Evolutionary conservation across 2,888 invertebrate genomes (phyloP).

Genomic region (Acanthacorydalis orientalis): DNA sequence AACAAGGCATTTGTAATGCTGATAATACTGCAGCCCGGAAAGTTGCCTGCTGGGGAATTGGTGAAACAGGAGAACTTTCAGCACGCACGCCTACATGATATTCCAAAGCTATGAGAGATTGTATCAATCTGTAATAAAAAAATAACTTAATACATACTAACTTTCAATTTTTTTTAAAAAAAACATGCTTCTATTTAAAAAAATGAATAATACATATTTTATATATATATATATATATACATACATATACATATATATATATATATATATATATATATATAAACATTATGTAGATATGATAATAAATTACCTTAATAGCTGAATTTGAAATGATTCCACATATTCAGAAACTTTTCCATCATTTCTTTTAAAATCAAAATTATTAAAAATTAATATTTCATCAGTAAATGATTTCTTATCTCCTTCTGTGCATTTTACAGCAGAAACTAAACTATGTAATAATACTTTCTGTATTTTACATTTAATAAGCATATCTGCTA

Average conservation of each 20-base stretch:
- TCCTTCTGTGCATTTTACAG: slow-evolving; percentile 44
- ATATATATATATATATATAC: too few species aligned
- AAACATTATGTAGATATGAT: neutral
- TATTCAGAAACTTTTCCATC: slow-evolving; percentile 41
- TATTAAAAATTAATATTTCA: slow-evolving; percentile 56
- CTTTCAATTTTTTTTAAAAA: too few species aligned
- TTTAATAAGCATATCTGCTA: slow-evolving; percentile 52
- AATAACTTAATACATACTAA: too few species aligned
- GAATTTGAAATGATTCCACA: slow-evolving; percentile 51
- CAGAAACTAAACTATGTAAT: slow-evolving; percentile 63
- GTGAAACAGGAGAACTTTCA: slow-evolving; percentile 43
- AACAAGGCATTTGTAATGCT: slow-evolving; percentile 52
- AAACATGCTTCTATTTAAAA: too few species aligned
- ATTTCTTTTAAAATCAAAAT: slow-evolving; percentile 36
- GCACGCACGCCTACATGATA: slow-evolving; percentile 42
- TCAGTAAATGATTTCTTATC: slow-evolving; percentile 46
- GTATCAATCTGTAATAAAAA: slow-evolving; percentile 34
- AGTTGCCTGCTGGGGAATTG: slow-evolving; percentile 66
- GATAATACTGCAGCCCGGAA: slow-evolving; percentile 63
- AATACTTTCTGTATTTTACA: slow-evolving; percentile 74
- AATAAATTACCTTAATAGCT: slow-evolving; percentile 33
- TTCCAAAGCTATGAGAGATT: slow-evolving; percentile 58
- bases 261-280: too few species aligned
- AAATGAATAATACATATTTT: too few species aligned
- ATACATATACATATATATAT: too few species aligned